A percentile compares a stretch with the other conserved stretches of the same genome.
These are phyloP conservation scores for Drosophila ficusphila DNA, from an alignment of 1,140 invertebrate species.

Conservation along the genomic window DNA sequence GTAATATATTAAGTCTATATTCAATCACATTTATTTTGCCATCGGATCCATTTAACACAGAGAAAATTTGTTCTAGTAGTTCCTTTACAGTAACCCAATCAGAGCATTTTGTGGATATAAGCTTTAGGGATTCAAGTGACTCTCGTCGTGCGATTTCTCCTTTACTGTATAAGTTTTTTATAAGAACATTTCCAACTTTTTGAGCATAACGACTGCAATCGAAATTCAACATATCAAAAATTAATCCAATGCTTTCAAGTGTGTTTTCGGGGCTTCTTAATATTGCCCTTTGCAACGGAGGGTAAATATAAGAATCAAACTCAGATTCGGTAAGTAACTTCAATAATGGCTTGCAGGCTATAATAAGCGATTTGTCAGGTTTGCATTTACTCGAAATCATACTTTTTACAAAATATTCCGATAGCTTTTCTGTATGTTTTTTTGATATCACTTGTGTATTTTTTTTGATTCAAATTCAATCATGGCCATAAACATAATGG, in stretches of 20 bases:
- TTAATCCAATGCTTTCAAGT: constrained; percentile 90
- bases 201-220: constrained; percentile 92
- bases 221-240: constrained; percentile 89
- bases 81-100: constrained; percentile 88
- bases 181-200: constrained; percentile 93
- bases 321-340: constrained; percentile 88
- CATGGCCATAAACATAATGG: constrained; percentile 65
- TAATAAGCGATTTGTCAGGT: constrained; percentile 88
- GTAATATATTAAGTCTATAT: constrained; percentile 94
- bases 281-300: constrained; percentile 95
- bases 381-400: constrained; percentile 92
- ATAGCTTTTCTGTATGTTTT: constrained; percentile 84
- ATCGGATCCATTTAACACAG: constrained; percentile 94
- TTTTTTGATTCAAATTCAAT: constrained; percentile 45
- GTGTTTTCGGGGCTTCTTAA: constrained; percentile 97
- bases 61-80: constrained; percentile 91
- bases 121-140: constrained; percentile 89
- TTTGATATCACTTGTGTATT: constrained; percentile 80
- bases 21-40: constrained; percentile 95
- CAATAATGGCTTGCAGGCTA: constrained; percentile 88
- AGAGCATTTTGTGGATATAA: constrained; percentile 90
- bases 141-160: constrained; percentile 90
- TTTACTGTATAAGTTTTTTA: constrained; percentile 92
- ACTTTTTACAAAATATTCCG: constrained; percentile 92
- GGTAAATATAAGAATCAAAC: constrained; percentile 91